Percentiles rank a stretch among this genome's conserved stretches.
phyloP scores from a whole-genome alignment of 2,888 invertebrate species.

The Nephrotoma appendiculata region DNA sequence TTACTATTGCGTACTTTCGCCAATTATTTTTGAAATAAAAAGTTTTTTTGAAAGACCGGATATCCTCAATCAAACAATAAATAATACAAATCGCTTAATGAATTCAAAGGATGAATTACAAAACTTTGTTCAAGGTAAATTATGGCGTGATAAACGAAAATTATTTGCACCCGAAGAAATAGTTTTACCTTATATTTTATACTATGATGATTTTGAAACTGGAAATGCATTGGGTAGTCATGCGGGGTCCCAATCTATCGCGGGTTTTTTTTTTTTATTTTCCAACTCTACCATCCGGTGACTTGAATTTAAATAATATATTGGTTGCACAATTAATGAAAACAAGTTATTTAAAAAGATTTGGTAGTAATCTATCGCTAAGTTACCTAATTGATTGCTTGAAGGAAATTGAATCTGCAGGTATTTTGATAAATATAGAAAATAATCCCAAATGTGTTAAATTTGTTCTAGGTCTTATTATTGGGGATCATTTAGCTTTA shows the following conservation, averaged over 20 bases:
- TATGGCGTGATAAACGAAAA: background rate
- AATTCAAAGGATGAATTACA: background rate
- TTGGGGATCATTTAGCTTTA: background rate
- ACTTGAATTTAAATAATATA: background rate
- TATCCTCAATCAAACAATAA: no score
- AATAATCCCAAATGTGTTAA: background rate
- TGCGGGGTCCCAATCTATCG: background rate
- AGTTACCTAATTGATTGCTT: background rate
- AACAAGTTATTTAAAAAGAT: background rate
- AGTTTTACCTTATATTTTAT: background rate
- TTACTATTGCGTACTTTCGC: no score
- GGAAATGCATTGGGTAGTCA: no score
- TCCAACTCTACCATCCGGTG: background rate
- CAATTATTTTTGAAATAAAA: no score
- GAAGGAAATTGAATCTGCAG: background rate
- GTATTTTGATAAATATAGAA: background rate
- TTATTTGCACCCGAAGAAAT: background rate
- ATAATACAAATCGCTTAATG: no score
- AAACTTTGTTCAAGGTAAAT: background rate
- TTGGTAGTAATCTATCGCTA: background rate
- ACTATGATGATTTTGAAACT: no score
- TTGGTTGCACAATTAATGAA: background rate
- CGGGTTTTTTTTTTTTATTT: background rate
- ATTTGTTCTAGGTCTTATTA: background rate
- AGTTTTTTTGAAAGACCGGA: no score